Evolutionary conservation across 2,113 vertebrate species (phyloP), one percentile per base, ranked within the genome.

Genomic region (Aplodontia rufa): DNA sequence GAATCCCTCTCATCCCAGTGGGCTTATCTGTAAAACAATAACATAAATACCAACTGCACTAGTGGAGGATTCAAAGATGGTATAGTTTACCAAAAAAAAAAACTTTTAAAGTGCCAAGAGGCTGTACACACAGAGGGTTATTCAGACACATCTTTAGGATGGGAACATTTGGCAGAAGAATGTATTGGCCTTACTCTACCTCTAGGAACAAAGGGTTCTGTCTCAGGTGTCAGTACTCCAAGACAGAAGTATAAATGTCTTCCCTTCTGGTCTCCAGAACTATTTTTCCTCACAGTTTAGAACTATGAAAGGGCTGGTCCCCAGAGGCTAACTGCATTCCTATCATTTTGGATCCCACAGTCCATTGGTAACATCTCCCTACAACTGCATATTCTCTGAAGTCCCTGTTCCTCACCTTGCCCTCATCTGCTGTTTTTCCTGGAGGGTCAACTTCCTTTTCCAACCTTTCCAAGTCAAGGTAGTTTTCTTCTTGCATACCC

Each of bases 111-210:
- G 9, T 64, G 47, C 19, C n/a, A 80, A 74, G 60, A 78, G 53
- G 45, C 28, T 28, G 3, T 28, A 37, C 24, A 28, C 22, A 75
- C 28, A 53, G 58, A 37, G 6, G 53, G 86, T 85, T 64, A 66
- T 88, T 87, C 37, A 84, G 53, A 72, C 1, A 3, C n/a, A 78
- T 62, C 62, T 92, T n/a, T 72, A 32, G 90, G 60, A 72, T 42
- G 16, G 71, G 55, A 93, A 26, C 72, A 87, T 47, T 87, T 53
- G 53, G 42, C 32, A 24, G 84, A 92, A 96, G 32, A 85, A 92
- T 62, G 26, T 17, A 49, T 0, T 71, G 28, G 6, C 40, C 42
- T 72, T 91, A 26, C 58, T 40, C 51, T 78, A 17, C 32, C 10
- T 45, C 20, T 81, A 82, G 37, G 26, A 74, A 88, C 37, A 83